Evolutionary conservation across 2,113 vertebrate species (phyloP).

Genomic region (Pedetes capensis): DNA sequence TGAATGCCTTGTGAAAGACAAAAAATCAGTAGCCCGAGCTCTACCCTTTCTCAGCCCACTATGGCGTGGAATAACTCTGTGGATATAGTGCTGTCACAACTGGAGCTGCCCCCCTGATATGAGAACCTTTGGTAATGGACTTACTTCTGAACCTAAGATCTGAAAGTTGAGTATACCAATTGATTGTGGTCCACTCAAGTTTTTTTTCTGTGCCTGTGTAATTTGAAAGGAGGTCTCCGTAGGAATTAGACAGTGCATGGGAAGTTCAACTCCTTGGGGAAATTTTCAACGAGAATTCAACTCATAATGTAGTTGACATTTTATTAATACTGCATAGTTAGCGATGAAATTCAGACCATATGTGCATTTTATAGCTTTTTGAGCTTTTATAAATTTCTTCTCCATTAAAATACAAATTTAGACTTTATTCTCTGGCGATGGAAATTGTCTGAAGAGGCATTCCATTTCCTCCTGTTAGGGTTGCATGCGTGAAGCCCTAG

Average conservation of each 20-base stretch:
- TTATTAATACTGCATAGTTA: not conserved
- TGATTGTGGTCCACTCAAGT: not conserved
- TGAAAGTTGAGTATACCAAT: not conserved
- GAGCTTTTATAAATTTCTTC: not conserved
- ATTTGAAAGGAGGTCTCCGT: not conserved
- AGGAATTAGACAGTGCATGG: not conserved
- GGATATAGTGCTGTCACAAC: too few relatives aligned
- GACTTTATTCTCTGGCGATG: not conserved
- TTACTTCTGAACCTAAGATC: not conserved
- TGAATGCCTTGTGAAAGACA: not conserved
- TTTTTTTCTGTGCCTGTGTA: not conserved
- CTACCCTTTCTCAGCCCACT: rapidly evolving
- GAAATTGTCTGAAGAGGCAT: not conserved
- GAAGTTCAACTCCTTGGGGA: not conserved
- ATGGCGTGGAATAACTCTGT: not conserved
- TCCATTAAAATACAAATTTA: not conserved
- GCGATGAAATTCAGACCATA: not conserved
- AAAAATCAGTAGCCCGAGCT: not conserved
- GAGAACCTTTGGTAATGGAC: not conserved
- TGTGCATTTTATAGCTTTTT: not conserved
- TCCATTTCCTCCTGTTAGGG: not conserved
- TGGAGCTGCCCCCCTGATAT: not conserved
- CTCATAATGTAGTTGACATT: not conserved
- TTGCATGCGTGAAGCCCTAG: not conserved
- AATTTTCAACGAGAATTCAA: not conserved